A percentile compares a stretch with the other conserved stretches of the same genome.
phyloP scores from a whole-genome alignment of 2,888 invertebrate species.

The Phasia obesa region DNA sequence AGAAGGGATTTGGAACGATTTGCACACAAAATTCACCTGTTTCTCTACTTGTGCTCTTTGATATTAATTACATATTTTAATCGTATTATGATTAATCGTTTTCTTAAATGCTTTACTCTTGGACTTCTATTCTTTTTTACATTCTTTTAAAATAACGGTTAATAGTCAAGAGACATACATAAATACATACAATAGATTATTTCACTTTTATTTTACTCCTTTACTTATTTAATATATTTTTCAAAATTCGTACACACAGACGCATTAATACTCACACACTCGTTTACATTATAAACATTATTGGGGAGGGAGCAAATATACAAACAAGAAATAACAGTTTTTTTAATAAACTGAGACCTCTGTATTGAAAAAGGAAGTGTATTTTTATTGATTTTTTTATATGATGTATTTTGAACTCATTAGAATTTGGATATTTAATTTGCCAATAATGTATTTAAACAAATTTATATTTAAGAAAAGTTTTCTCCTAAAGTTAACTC shows the following conservation, averaged over 20 bases:
- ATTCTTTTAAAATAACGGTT: constrained; percentile 29
- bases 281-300: constrained; percentile 51
- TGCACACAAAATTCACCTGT: neutral
- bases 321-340: constrained; percentile 21
- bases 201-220: constrained; percentile 1
- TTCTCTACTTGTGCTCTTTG: neutral
- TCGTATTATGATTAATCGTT: neutral
- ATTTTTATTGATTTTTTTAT: constrained; percentile 43
- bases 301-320: constrained; percentile 39
- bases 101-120: neutral
- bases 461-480: neutral
- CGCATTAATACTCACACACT: constrained; percentile 17
- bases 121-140: constrained; percentile 12
- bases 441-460: neutral
- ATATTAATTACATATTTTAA: neutral
- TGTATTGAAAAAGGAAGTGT: constrained; percentile 52
- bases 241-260: neutral
- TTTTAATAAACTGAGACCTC: constrained; percentile 39
- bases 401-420: neutral
- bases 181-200: neutral
- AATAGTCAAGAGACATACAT: neutral
- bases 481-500: constrained; percentile 1
- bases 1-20: too few relatives aligned
- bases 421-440: neutral
- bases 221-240: constrained; percentile 15